These are phyloP conservation scores for Oceanites oceanicus DNA, from an alignment of 2,113 vertebrate species.

Conservation along the genomic window DNA sequence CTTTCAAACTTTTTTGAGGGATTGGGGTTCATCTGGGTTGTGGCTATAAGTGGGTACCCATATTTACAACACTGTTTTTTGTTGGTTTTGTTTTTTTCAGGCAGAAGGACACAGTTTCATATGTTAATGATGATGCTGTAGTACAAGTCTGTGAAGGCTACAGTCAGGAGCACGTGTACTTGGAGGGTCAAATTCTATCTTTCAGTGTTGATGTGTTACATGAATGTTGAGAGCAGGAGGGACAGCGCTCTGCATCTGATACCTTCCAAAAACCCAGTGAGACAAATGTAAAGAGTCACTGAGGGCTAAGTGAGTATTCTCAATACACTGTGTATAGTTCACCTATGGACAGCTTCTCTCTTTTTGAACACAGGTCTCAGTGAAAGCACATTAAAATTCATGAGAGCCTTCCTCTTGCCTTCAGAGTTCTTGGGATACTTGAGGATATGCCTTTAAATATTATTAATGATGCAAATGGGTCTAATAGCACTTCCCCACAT, in stretches of 20 bases:
- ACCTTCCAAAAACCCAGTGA: neutral
- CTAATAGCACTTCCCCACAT: neutral
- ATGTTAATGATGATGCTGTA: neutral
- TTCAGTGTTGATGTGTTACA: neutral
- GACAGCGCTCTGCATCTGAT: neutral
- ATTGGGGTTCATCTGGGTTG: neutral
- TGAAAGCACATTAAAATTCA: neutral
- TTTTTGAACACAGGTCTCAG: neutral
- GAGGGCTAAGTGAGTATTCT: neutral
- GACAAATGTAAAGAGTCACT: neutral
- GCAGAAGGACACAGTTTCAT: neutral
- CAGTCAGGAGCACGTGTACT: fast-evolving
- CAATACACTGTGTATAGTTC: neutral
- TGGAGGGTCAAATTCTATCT: neutral
- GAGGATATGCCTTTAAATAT: neutral
- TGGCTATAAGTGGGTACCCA: fast-evolving
- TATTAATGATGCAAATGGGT: neutral
- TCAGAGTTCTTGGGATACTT: neutral
- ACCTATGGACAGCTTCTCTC: neutral
- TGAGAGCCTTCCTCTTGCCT: neutral
- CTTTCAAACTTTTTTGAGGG: neutral
- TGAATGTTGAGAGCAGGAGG: neutral
- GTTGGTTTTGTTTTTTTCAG: neutral
- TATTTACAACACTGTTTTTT: neutral
- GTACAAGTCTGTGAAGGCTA: neutral